These are phyloP conservation scores for Hymenopus coronatus DNA, from an alignment of 2,888 invertebrate genomes.

Conservation along the genomic window DNA sequence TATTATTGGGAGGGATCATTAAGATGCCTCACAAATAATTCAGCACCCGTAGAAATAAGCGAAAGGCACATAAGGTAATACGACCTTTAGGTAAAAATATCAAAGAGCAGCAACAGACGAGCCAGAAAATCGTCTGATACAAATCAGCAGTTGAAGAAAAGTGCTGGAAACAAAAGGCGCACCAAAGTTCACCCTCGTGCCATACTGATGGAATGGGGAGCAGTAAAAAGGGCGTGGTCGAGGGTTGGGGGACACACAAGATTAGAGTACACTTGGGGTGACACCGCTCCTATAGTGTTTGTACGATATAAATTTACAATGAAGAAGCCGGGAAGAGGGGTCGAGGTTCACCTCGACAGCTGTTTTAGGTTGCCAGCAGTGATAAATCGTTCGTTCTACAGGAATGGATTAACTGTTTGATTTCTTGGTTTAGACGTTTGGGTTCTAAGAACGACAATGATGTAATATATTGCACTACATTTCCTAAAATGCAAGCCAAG, in stretches of 20 bases:
- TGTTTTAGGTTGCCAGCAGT: background rate
- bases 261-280: background rate
- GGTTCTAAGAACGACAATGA: too few relatives aligned
- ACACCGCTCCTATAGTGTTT: background rate
- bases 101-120: too few relatives aligned
- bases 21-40: too few relatives aligned
- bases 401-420: too few relatives aligned
- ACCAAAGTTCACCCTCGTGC: background rate
- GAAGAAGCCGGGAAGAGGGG: background rate
- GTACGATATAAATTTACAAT: background rate
- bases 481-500: too few relatives aligned
- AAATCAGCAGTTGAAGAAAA: background rate
- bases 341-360: background rate
- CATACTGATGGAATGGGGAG: background rate
- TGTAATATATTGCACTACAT: too few relatives aligned
- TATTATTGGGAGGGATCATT: too few relatives aligned
- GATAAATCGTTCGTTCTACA: background rate
- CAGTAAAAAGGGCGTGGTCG: background rate
- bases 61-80: too few relatives aligned
- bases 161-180: background rate
- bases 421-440: too few relatives aligned
- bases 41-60: too few relatives aligned
- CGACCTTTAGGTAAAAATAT: too few relatives aligned
- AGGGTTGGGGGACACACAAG: background rate
- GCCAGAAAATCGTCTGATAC: too few relatives aligned